Percentiles rank a stretch among this genome's conserved stretches.
Conservation (phyloP, 2,113 vertebrate genomes). For the Irena cyanogastra region DNA sequence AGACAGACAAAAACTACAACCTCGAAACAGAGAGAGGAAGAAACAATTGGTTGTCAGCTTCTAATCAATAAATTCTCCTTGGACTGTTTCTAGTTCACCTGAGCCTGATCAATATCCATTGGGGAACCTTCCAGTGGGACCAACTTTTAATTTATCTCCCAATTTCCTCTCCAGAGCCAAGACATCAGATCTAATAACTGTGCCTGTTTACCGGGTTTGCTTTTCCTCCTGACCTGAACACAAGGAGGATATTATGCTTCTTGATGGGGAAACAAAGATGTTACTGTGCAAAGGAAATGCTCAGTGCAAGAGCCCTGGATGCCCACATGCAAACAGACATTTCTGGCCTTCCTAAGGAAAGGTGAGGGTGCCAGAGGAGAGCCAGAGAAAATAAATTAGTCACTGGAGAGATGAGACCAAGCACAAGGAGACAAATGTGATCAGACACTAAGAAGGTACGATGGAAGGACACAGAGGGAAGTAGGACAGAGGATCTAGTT, state of each 20-base stretch:
- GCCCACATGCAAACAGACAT: background rate
- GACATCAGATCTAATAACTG: conserved; percentile 51
- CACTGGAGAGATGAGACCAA: background rate
- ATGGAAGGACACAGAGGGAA: background rate
- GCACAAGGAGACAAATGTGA: background rate
- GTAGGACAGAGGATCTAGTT: background rate
- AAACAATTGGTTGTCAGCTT: conserved; percentile 83
- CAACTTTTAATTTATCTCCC: conserved; percentile 83
- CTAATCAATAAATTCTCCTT: conserved; percentile 86
- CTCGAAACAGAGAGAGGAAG: background rate
- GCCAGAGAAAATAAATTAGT: background rate
- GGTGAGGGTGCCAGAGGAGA: background rate
- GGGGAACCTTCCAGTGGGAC: conserved; percentile 58
- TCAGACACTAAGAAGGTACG: background rate
- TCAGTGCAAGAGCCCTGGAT: background rate
- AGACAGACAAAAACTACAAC: conserved; percentile 36
- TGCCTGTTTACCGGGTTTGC: conserved; percentile 27
- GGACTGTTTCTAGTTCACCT: conserved; percentile 64
- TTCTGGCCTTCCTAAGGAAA: background rate
- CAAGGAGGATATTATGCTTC: background rate
- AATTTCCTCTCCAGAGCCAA: conserved; percentile 72
- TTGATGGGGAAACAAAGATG: background rate
- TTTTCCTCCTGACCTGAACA: background rate
- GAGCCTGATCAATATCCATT: conserved; percentile 80
- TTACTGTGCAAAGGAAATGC: background rate